These are phyloP conservation scores for Dinomys branickii DNA, from an alignment of 2,113 vertebrate genomes.

Conservation along the genomic window DNA sequence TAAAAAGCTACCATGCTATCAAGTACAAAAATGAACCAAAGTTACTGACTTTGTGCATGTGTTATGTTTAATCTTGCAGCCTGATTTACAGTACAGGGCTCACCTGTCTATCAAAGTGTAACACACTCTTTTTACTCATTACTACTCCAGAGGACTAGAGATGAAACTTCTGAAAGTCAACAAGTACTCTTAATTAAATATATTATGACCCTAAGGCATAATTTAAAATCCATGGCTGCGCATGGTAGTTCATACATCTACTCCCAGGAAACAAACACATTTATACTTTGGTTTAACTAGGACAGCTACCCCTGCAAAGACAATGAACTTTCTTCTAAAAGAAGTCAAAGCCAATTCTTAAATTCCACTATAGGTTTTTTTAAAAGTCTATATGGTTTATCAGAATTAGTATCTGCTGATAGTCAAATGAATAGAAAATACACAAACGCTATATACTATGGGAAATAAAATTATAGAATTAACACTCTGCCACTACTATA, in stretches of 20 bases:
- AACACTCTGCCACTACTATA: background rate
- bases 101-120: background rate
- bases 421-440: background rate
- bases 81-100: background rate
- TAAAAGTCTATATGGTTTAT: background rate
- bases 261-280: background rate
- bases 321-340: background rate
- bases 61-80: background rate
- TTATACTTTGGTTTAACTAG: background rate
- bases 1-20: constrained; percentile 16
- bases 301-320: background rate
- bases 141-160: background rate
- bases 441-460: background rate
- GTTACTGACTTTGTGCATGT: background rate
- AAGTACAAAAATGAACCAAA: constrained; percentile 36
- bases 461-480: background rate
- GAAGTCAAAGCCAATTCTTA: constrained; percentile 12
- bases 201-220: background rate
- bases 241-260: too few relatives aligned
- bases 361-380: constrained; percentile 27
- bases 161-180: background rate
- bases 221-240: background rate
- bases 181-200: background rate
- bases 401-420: background rate
- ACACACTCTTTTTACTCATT: background rate